These are phyloP conservation scores for Agrochola circellaris DNA, from an alignment of 2,888 invertebrate genomes.

Conservation along the genomic window DNA sequence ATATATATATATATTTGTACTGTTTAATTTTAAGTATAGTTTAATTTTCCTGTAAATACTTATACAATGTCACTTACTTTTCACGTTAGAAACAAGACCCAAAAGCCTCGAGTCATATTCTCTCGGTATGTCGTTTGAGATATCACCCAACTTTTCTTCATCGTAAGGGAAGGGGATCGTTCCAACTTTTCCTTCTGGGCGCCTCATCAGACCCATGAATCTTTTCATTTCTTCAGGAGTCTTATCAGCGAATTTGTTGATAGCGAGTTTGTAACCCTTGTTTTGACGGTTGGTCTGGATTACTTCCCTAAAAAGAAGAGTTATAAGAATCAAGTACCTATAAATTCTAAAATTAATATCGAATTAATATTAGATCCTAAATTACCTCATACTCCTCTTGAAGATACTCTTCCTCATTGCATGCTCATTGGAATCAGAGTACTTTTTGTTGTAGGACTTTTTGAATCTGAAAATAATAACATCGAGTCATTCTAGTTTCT, in stretches of 20 bases:
- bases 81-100: slow-evolving; percentile 77
- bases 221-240: slow-evolving; percentile 78
- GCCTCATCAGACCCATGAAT: slow-evolving; percentile 72
- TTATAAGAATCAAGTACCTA: not conserved
- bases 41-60: not conserved
- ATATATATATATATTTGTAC: not conserved
- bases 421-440: slow-evolving; percentile 54
- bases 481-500: not conserved
- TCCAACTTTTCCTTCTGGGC: slow-evolving; percentile 73
- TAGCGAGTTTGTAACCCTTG: slow-evolving; percentile 76
- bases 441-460: slow-evolving; percentile 35
- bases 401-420: slow-evolving; percentile 54
- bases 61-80: slow-evolving; percentile 71
- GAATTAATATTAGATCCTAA: not conserved
- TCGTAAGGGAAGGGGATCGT: slow-evolving; percentile 80
- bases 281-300: slow-evolving; percentile 74
- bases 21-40: not conserved
- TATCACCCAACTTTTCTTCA: slow-evolving; percentile 62
- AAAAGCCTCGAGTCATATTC: slow-evolving; percentile 78
- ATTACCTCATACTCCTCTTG: slow-evolving; percentile 59
- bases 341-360: not conserved
- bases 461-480: slow-evolving; percentile 53
- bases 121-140: slow-evolving; percentile 70
- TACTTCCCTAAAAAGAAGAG: slow-evolving; percentile 69
- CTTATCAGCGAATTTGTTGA: slow-evolving; percentile 82